A percentile compares a stretch with the other conserved stretches of the same genome.
phyloP scores from a whole-genome alignment of 2,888 invertebrate genomes.

The Parasteatoda lunata region DNA sequence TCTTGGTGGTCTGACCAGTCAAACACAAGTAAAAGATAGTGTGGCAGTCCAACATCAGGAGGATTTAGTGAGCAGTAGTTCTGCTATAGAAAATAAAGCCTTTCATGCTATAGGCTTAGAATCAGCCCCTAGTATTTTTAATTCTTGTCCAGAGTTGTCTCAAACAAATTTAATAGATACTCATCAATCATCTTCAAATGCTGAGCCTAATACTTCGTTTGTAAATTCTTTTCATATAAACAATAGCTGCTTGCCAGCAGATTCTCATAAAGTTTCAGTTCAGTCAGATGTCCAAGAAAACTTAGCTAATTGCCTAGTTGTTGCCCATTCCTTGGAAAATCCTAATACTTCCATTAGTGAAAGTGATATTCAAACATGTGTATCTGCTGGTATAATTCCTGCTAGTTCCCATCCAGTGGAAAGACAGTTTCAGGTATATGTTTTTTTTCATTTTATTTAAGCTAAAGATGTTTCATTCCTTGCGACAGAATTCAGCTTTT shows the following conservation, averaged over 20 bases:
- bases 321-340: slow-evolving; percentile 9
- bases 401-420: slow-evolving; percentile 9
- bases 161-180: slow-evolving; percentile 22
- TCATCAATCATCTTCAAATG: background rate
- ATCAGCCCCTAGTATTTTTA: slow-evolving; percentile 26
- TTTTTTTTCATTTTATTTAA: background rate
- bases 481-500: no score
- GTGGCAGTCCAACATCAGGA: background rate
- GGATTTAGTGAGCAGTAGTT: slow-evolving; percentile 1
- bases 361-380: slow-evolving; percentile 22
- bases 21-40: slow-evolving; percentile 6
- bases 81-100: background rate
- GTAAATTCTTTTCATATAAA: slow-evolving; percentile 22
- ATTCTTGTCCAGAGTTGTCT: slow-evolving; percentile 25
- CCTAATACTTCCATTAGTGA: slow-evolving; percentile 8
- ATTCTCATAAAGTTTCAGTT: slow-evolving; percentile 2
- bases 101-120: slow-evolving; percentile 36
- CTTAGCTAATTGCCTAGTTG: slow-evolving; percentile 20
- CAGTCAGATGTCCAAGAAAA: slow-evolving; percentile 14
- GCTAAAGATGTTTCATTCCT: no score
- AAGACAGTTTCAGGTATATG: slow-evolving; percentile 38
- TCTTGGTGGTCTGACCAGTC: slow-evolving; percentile 14
- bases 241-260: slow-evolving; percentile 26
- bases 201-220: slow-evolving; percentile 13
- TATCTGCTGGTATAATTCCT: slow-evolving; percentile 11